Evolutionary conservation across 2,888 invertebrate genomes (phyloP).

Genomic region (Drosophila nr. fundita): DNA sequence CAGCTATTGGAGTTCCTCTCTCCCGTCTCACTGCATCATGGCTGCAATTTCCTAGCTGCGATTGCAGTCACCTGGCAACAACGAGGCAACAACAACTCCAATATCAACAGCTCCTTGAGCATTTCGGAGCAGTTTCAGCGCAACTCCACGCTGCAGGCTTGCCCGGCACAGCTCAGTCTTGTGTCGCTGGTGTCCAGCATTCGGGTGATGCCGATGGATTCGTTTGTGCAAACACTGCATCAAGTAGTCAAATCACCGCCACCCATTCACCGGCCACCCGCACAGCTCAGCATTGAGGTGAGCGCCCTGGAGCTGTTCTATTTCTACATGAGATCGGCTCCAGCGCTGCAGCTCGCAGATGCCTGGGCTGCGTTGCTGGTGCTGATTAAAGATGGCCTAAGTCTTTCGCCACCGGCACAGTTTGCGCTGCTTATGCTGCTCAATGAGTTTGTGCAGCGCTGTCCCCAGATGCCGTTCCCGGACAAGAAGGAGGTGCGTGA

Average conservation of each 20-base stretch:
- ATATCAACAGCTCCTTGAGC: slow-evolving; percentile 50
- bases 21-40: slow-evolving; percentile 93
- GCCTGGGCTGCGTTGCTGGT: slow-evolving; percentile 91
- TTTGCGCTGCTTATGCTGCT: slow-evolving; percentile 92
- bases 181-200: slow-evolving; percentile 92
- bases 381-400: slow-evolving; percentile 91
- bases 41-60: slow-evolving; percentile 92
- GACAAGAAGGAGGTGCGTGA: slow-evolving; percentile 92
- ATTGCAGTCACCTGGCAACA: slow-evolving; percentile 95
- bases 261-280: slow-evolving; percentile 86
- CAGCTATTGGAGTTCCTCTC: slow-evolving; percentile 93
- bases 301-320: slow-evolving; percentile 93
- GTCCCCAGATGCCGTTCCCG: slow-evolving; percentile 88
- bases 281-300: slow-evolving; percentile 90
- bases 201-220: slow-evolving; percentile 93
- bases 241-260: slow-evolving; percentile 93
- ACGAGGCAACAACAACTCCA: slow-evolving; percentile 85
- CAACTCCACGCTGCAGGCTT: slow-evolving; percentile 86
- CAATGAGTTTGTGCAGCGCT: slow-evolving; percentile 93
- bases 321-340: slow-evolving; percentile 89
- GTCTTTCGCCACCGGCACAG: slow-evolving; percentile 90
- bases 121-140: slow-evolving; percentile 82
- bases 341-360: slow-evolving; percentile 89
- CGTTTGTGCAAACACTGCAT: slow-evolving; percentile 92
- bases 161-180: slow-evolving; percentile 89